Base-by-base conservation (phyloP, 2,797 vertebrate genomes). In the Bradypodion ventrale region DNA sequence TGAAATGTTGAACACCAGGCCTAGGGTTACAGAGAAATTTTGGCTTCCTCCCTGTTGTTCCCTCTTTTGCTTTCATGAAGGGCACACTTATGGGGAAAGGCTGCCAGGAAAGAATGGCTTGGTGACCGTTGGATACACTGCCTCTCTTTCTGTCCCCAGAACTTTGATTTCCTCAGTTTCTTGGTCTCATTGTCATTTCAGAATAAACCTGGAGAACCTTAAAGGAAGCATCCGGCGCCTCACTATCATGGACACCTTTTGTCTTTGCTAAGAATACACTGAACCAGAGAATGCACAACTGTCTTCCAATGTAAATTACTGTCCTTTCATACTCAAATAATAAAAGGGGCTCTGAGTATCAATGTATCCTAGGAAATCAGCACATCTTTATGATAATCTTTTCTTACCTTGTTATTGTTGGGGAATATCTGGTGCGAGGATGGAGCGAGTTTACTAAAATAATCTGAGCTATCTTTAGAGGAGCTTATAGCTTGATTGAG, bases 351-450 rank as follows among this genome's bases (percentile, higher is more conserved):
- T 72, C 25, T 81, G 21, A 25, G 29, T 75, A 32, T 16, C 49
- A 9, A 32, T 76, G 27, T n/a, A 76, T 68, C 37, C 27, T 76
- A 32, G 32, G 40, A 69, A 70, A 80, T 29, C 25, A 80, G 46
- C 46, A 80, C 29, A 80, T 37, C 21, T 42, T 2, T 0, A 0
- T 1, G 1, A 29, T 15, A 49, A 37, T 60, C 79, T 78, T 59
- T 78, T 73, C 40, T 69, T 75, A 23, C 27, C 63, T 16, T 29
- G 42, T 25, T 49, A 62, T 62, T 81, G 0, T 60, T 35, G 63
- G 82, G 75, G 82, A 78, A 82, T 72, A 78, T 82, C 56, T 83
- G 82, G 73, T 7, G 35, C 27, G 9, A 19, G 40, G 52, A 32
- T 19, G 52, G 0, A 62, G 8, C n/a, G 27, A 1, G 0, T 52